phyloP scores from a whole-genome alignment of 2,113 vertebrate genomes.

The Mellivora capensis region DNA sequence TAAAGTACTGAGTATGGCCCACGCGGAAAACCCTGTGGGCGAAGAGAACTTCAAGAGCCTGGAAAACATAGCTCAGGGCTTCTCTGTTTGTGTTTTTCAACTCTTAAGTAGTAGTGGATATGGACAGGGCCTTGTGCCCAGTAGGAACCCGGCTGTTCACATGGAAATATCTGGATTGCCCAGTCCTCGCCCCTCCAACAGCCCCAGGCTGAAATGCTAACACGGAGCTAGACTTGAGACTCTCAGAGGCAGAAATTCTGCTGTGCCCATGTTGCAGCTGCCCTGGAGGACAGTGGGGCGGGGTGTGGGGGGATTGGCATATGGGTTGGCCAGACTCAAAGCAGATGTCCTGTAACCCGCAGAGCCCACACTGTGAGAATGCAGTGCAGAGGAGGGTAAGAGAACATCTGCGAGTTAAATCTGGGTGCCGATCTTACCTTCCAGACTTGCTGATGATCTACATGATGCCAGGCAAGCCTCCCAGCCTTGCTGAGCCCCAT shows the following conservation, averaged over 20 bases:
- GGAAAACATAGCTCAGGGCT: not conserved
- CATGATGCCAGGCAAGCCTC: not conserved
- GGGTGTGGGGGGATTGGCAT: not conserved
- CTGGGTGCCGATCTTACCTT: not conserved
- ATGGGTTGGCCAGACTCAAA: not conserved
- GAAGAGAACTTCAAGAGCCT: not conserved
- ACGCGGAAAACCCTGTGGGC: not conserved
- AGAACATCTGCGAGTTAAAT: no score
- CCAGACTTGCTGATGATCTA: not conserved
- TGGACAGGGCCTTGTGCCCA: not conserved
- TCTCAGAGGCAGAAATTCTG: not conserved
- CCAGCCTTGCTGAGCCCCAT: not conserved
- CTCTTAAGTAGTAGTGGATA: not conserved
- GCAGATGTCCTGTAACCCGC: no score
- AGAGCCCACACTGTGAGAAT: not conserved
- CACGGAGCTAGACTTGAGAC: not conserved
- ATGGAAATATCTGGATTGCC: not conserved
- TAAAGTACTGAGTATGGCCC: not conserved
- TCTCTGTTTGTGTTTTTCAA: not conserved
- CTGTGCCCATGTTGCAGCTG: not conserved
- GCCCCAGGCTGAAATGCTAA: not conserved
- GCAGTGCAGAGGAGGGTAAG: not conserved
- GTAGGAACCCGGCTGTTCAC: no score
- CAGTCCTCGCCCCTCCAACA: not conserved
- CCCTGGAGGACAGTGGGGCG: not conserved